These are phyloP conservation scores for Tachysurus vachellii DNA, from an alignment of 2,113 vertebrate species.

Conservation along the genomic window DNA sequence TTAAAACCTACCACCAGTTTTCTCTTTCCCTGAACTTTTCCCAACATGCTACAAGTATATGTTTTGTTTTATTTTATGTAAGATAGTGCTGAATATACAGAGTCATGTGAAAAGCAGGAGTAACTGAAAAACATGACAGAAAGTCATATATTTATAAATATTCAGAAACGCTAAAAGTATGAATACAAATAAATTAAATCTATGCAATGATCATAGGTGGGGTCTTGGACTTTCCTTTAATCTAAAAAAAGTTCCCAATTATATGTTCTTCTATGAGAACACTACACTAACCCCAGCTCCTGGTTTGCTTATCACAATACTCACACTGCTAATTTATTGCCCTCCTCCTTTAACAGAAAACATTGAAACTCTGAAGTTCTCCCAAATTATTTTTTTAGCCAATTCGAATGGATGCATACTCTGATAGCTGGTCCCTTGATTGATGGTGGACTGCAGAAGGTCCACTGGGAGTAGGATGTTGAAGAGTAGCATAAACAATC, in stretches of 20 bases:
- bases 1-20: too few relatives aligned
- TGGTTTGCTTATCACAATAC: background rate
- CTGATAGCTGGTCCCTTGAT: background rate
- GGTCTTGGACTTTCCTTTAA: background rate
- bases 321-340: background rate
- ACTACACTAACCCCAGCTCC: background rate
- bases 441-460: background rate
- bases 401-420: slow-evolving; percentile 33
- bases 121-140: too few relatives aligned
- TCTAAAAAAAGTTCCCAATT: too few relatives aligned
- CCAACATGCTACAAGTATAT: too few relatives aligned
- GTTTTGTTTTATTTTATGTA: too few relatives aligned
- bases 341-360: background rate
- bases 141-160: background rate
- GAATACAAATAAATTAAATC: background rate
- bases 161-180: background rate
- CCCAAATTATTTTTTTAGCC: background rate
- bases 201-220: background rate
- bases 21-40: too few relatives aligned
- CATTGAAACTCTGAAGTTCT: background rate
- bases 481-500: slow-evolving; percentile 27
- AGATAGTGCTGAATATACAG: too few relatives aligned
- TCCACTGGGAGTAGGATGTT: slow-evolving; percentile 24
- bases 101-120: too few relatives aligned
- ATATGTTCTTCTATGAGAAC: background rate